Percentiles rank a stretch among this genome's conserved stretches.
phyloP scores from a whole-genome alignment of 2,797 vertebrate species.

The Galago senegalensis region DNA sequence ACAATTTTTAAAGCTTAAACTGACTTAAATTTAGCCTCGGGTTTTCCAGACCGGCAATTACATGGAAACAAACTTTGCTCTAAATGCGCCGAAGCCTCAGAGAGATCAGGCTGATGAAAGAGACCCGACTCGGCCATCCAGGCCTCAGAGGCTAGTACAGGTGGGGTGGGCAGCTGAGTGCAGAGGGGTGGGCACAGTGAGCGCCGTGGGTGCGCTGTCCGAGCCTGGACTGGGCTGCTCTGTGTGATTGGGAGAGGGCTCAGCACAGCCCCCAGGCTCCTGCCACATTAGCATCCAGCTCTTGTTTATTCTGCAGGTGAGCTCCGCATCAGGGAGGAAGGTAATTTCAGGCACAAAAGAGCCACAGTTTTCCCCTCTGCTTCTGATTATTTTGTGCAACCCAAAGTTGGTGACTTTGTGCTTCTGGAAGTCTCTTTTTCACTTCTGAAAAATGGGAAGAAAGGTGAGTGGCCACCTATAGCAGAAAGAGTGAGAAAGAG shows the following conservation, averaged over 20 bases:
- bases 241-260: not conserved
- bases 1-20: constrained; percentile 57
- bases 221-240: not conserved
- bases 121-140: not conserved
- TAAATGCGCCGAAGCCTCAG: constrained; percentile 37
- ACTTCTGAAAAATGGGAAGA: not conserved
- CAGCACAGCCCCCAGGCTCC: too few species aligned
- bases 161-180: not conserved
- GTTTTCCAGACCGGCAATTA: constrained; percentile 68
- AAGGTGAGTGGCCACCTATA: not conserved
- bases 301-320: not conserved
- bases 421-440: not conserved
- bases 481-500: not conserved
- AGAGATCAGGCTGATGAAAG: constrained; percentile 46
- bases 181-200: too few species aligned
- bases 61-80: constrained; percentile 55
- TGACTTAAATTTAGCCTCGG: constrained; percentile 58
- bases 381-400: not conserved
- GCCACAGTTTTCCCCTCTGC: not conserved
- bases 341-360: not conserved
- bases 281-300: not conserved
- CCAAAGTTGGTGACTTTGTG: not conserved
- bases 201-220: too few species aligned
- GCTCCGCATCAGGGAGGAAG: not conserved
- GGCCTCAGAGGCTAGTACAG: not conserved